Base-by-base conservation (phyloP, 2,797 vertebrate genomes). In the Gallirallus australis region DNA sequence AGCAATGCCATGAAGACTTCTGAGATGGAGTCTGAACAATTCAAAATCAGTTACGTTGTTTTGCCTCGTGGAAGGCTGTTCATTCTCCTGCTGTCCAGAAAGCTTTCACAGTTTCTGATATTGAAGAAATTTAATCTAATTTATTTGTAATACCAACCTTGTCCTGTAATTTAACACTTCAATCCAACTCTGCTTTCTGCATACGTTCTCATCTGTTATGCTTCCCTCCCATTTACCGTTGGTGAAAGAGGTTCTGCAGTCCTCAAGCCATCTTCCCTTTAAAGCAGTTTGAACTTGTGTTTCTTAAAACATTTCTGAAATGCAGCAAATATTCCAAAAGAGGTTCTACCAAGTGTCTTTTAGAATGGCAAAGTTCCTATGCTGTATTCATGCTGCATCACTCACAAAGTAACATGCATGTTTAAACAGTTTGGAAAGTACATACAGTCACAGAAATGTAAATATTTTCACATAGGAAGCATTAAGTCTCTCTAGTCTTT, bases 161-260 rank as follows among this genome's bases (percentile, higher is more conserved):
- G 12, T 12, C 13, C 27, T 45, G 8, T 68, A 68, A 86, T 35
- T 78, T 35, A 90, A 64, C 11, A 27, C 16, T 57, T 79, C 24
- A n/a, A 9, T 27, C 8, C 15, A 75, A 57, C 16, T 33, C 37
- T 7, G 54, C 48, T 79, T 86, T 77, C 77, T 71, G 25, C 19
- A 27, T 1, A 24, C 7, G 14, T 14, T 72, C 15, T 60, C 9
- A 12, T 5, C 7, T 20, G 7, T 30, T 64, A 35, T 0, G 0
- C n/a, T 53, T 71, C 59, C n/a, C 48, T 71, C 2, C 47, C 47
- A 21, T 47, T 47, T 47, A 47, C 9, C 7, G 47, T 23, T 23
- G 19, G 21, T 47, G 20, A 47, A 47, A 47, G 47, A 47, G 20
- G 28, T 40, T 84, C 33, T 69, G 40, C 27, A 76, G 50, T 27